Percentiles rank a stretch among this genome's conserved stretches.
These are phyloP conservation scores for Gryllus longicercus DNA, from an alignment of 2,888 invertebrate genomes.

Conservation along the genomic window DNA sequence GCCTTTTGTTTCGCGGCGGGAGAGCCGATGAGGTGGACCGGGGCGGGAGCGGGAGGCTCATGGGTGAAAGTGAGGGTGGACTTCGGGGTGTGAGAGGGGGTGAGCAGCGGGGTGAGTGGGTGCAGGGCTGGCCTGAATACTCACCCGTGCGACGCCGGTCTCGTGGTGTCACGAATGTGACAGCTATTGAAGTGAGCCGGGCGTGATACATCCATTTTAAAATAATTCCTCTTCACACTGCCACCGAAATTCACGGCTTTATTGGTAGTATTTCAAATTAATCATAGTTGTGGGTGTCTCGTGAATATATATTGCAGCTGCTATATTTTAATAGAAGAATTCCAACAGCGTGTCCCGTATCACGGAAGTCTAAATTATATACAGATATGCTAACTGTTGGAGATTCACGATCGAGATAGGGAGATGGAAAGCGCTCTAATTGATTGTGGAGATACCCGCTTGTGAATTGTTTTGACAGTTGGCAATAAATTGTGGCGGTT, in stretches of 20 bases:
- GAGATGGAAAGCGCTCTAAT: neutral
- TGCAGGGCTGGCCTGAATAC: neutral
- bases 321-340: conserved; percentile 9
- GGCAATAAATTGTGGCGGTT: neutral
- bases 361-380: neutral
- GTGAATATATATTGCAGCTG: neutral
- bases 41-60: neutral
- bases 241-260: neutral
- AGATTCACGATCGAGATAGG: neutral
- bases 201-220: conserved; percentile 1
- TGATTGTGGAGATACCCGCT: neutral
- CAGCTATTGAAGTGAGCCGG: neutral
- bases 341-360: neutral
- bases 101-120: neutral
- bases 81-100: neutral
- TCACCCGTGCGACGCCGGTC: neutral
- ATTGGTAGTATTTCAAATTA: neutral
- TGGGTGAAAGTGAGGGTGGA: neutral
- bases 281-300: neutral
- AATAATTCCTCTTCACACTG: neutral
- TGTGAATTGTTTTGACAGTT: neutral
- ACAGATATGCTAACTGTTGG: neutral
- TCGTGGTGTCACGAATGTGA: neutral
- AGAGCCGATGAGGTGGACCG: neutral
- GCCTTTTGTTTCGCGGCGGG: neutral